These are phyloP conservation scores for Alaudala cheleensis DNA, from an alignment of 2,113 vertebrate genomes.

Conservation along the genomic window DNA sequence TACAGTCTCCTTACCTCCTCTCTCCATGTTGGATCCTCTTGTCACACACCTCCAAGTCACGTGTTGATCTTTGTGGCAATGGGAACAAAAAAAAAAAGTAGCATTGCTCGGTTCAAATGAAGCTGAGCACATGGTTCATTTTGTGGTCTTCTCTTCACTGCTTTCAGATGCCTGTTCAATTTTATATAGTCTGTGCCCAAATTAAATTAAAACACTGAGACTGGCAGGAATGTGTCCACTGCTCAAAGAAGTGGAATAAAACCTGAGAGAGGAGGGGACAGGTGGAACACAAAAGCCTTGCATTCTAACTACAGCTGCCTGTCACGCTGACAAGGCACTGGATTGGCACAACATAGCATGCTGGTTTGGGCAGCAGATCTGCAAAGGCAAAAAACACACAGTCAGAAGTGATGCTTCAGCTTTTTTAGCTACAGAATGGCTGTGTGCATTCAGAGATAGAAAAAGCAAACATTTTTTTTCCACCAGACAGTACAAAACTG, in stretches of 20 bases:
- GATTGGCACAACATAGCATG: neutral
- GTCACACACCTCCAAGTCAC: neutral
- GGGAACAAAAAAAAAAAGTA: neutral
- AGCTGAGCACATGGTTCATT: neutral
- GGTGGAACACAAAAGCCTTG: neutral
- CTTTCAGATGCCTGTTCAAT: slow-evolving; percentile 44
- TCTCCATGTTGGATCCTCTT: neutral
- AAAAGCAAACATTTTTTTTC: neutral
- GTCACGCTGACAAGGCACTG: neutral
- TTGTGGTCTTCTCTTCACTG: neutral
- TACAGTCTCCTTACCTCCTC: neutral
- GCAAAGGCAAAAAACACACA: neutral
- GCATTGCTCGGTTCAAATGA: neutral
- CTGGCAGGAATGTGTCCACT: neutral
- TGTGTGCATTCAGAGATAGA: neutral
- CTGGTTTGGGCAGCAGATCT: slow-evolving; percentile 22
- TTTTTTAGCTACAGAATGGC: neutral
- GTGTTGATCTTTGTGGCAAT: neutral
- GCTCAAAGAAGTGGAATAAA: slow-evolving; percentile 37
- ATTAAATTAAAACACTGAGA: neutral
- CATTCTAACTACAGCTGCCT: slow-evolving; percentile 3
- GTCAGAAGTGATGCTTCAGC: neutral
- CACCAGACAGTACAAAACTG: neutral
- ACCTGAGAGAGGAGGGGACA: neutral
- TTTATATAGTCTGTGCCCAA: neutral